These are phyloP conservation scores for Heteromyza rotundicornis DNA, from an alignment of 2,888 invertebrate genomes.

Conservation along the genomic window DNA sequence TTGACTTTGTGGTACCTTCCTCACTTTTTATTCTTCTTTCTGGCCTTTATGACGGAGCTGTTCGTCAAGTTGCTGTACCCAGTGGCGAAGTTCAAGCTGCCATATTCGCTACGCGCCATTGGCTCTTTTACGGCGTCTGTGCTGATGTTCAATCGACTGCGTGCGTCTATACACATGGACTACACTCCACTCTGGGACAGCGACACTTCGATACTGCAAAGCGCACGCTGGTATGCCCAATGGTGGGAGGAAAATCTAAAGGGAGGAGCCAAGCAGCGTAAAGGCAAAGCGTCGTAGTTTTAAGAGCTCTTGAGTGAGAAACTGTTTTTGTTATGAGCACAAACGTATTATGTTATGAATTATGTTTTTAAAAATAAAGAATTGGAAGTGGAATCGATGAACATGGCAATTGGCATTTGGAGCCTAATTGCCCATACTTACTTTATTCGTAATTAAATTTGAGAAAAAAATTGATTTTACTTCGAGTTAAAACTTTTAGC, in stretches of 20 bases:
- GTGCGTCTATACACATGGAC: conserved; percentile 65
- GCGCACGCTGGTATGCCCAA: conserved; percentile 58
- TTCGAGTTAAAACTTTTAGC: too few species aligned
- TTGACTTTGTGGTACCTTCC: conserved; percentile 64
- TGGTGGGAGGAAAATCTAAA: conserved; percentile 55
- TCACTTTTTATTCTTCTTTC: conserved; percentile 62
- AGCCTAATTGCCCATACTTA: too few species aligned
- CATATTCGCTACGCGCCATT: conserved; percentile 60
- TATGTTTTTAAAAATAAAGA: conserved; percentile 15
- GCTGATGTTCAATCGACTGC: conserved; percentile 67
- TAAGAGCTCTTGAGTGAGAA: too few species aligned
- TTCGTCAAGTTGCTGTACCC: conserved; percentile 56
- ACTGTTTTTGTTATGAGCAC: too few species aligned
- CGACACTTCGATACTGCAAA: conserved; percentile 49
- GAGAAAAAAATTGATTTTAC: too few species aligned
- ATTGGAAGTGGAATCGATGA: too few species aligned
- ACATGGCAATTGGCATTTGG: too few species aligned
- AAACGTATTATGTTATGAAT: too few species aligned
- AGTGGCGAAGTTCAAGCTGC: conserved; percentile 50
- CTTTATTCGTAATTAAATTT: too few species aligned
- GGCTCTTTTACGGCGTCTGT: conserved; percentile 66
- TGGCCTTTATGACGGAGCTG: conserved; percentile 59
- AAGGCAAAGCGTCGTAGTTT: conserved; percentile 5
- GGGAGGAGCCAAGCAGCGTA: conserved; percentile 13
- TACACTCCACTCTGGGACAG: conserved; percentile 59